Percentiles rank a stretch among this genome's conserved stretches.
These are phyloP conservation scores for Acinonyx jubatus DNA, from an alignment of 2,113 vertebrate genomes.

Conservation along the genomic window DNA sequence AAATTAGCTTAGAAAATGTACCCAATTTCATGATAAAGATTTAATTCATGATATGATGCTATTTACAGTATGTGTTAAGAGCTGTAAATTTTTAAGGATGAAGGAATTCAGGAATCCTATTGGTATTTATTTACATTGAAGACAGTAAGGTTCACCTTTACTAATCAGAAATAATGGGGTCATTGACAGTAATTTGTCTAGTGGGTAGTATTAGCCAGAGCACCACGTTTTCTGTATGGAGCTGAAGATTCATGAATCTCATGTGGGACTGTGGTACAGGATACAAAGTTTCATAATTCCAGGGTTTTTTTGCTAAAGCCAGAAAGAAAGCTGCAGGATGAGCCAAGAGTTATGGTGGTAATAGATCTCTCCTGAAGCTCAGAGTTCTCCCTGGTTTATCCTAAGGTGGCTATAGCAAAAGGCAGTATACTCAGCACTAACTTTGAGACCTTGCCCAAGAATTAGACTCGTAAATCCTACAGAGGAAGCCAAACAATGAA, in stretches of 20 bases:
- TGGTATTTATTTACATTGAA: not conserved
- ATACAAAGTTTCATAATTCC: conserved; percentile 29
- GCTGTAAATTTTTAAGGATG: not conserved
- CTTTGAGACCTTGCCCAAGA: not conserved
- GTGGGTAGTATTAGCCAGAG: not conserved
- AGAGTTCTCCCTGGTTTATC: not conserved
- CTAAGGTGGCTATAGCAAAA: not conserved
- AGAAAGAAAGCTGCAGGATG: not conserved
- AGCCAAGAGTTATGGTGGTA: not conserved
- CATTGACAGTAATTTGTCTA: not conserved
- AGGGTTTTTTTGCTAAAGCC: not conserved
- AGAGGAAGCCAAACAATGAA: not conserved
- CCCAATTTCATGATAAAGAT: not conserved
- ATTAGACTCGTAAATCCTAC: conserved; percentile 45
- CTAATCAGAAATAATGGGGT: conserved; percentile 22
- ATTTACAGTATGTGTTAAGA: not conserved
- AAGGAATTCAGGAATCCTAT: not conserved
- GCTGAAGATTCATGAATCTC: conserved; percentile 2
- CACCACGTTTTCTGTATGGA: not conserved
- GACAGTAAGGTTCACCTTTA: not conserved
- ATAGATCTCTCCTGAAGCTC: not conserved
- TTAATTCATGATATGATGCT: not conserved
- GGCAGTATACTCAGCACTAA: not conserved
- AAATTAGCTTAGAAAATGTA: not conserved
- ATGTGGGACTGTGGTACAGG: not conserved